A percentile compares a stretch with the other conserved stretches of the same genome.
phyloP scores from a whole-genome alignment of 2,888 invertebrate genomes.

The Tetragnatha montana region DNA sequence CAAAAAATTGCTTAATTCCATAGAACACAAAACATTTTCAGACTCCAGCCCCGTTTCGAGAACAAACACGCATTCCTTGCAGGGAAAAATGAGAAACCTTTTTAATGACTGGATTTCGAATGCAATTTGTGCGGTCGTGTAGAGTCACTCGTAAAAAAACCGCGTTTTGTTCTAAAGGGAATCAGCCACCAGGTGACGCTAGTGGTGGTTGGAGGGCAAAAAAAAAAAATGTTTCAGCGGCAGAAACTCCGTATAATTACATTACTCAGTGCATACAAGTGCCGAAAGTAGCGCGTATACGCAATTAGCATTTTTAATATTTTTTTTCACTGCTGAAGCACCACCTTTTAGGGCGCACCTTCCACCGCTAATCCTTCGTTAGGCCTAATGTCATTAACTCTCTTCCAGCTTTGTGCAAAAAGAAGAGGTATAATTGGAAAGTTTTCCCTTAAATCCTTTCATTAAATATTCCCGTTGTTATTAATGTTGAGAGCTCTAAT shows the following conservation, averaged over 20 bases:
- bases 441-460: conserved; percentile 66
- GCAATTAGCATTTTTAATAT: conserved; percentile 58
- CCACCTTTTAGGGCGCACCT: conserved; percentile 11
- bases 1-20: neutral
- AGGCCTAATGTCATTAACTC: conserved; percentile 70
- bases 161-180: conserved; percentile 5
- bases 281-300: conserved; percentile 31
- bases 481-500: conserved; percentile 66
- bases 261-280: conserved; percentile 57
- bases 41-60: too few relatives aligned
- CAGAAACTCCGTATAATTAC: conserved; percentile 55
- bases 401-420: conserved; percentile 45
- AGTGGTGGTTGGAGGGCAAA: neutral
- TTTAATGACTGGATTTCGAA: conserved; percentile 7
- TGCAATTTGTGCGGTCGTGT: neutral
- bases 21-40: neutral
- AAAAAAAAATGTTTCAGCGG: conserved; percentile 17
- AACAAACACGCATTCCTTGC: too few relatives aligned
- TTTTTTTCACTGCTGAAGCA: conserved; percentile 31
- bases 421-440: conserved; percentile 59
- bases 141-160: neutral
- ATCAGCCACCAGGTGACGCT: conserved; percentile 49
- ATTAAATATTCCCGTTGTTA: conserved; percentile 70
- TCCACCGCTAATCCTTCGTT: conserved; percentile 66
- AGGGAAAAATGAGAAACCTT: neutral